Evolutionary conservation across 2,888 invertebrate genomes (phyloP), one percentile per base, ranked within the genome.

Genomic region (Osmoderma eremita): DNA sequence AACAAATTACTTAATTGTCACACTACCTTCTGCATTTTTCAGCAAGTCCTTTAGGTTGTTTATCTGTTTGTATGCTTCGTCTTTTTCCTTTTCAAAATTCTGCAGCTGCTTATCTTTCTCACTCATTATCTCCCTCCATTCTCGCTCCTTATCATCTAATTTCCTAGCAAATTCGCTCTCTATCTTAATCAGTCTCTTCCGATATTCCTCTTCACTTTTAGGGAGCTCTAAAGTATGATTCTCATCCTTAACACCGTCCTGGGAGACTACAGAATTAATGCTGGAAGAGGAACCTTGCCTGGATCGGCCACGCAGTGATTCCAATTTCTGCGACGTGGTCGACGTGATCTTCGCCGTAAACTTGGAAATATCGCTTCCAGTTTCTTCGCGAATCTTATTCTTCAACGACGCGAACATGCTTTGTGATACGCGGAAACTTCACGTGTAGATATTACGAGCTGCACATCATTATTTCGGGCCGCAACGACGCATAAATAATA

Each of bases 341-440:
- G 87, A 79, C 5, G 82, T 80, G 54, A 83, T 80, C 76, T 83
- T 83, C 24, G 81, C 78, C 42, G 82, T 83, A 69, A 83, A 72
- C 74, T 82, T 82, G 4, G 81, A 80, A 66, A 93, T 85, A 81
- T 94, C 93, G 79, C 88, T 92, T 56, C 94, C 94, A 71, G 93
- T 93, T 85, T 94, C 94, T 81, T 94, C 93, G 75, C 91, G 91
- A 75, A 94, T 94, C 85, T 94, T 94, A 83, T 93, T 94, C 83
- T 94, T 94, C 72, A 95, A 83, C 77, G 92, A 92, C 61, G 93
- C 90, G 82, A 95, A 95, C 94, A 95, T 95, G 22, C 79, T 79
- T 85, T 15, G 20, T 41, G 22, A 12, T 38, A 13, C 22, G 18
- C 15, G 42, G 45, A 15, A 17, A 45, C 17, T 24, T 15, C n/a